These are phyloP conservation scores for Crepidodera aurea DNA, from an alignment of 2,888 invertebrate genomes.

Conservation along the genomic window DNA sequence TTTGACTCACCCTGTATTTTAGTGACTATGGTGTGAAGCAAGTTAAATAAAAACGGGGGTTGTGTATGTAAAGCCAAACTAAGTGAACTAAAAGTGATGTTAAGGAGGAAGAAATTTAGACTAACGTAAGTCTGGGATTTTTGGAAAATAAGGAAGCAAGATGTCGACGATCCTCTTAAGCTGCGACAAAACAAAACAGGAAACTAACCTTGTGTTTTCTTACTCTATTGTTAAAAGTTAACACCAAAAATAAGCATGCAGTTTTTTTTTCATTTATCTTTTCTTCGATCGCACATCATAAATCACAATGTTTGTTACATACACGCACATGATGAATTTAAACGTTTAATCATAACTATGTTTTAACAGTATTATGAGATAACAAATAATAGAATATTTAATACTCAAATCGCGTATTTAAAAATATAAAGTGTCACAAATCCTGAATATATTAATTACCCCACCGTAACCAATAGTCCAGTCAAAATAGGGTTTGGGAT, in stretches of 20 bases:
- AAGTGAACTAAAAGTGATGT: slow-evolving; percentile 41
- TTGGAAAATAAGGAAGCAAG: slow-evolving; percentile 59
- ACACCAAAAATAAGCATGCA: slow-evolving; percentile 8
- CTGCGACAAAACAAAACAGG: slow-evolving; percentile 66
- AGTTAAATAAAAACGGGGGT: slow-evolving; percentile 43
- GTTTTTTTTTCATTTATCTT: slow-evolving; percentile 4
- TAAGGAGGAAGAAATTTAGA: slow-evolving; percentile 30
- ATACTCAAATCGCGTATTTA: too few relatives aligned
- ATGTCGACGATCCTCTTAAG: slow-evolving; percentile 68
- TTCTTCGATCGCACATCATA: slow-evolving; percentile 3
- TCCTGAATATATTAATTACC: too few relatives aligned
- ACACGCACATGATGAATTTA: too few relatives aligned
- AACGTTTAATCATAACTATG: too few relatives aligned
- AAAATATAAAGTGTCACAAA: too few relatives aligned
- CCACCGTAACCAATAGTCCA: too few relatives aligned
- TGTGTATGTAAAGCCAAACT: slow-evolving; percentile 39
- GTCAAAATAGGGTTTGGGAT: too few relatives aligned
- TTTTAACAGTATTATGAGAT: too few relatives aligned
- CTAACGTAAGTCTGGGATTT: slow-evolving; percentile 42
- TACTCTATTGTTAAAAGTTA: slow-evolving; percentile 22
- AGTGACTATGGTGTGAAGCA: slow-evolving; percentile 41
- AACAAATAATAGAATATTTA: too few relatives aligned
- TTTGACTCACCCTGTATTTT: slow-evolving; percentile 24
- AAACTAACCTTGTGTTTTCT: slow-evolving; percentile 56
- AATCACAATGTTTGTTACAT: too few relatives aligned